Conservation (phyloP, 2,888 invertebrate species). For the Mythimna vitellina region DNA sequence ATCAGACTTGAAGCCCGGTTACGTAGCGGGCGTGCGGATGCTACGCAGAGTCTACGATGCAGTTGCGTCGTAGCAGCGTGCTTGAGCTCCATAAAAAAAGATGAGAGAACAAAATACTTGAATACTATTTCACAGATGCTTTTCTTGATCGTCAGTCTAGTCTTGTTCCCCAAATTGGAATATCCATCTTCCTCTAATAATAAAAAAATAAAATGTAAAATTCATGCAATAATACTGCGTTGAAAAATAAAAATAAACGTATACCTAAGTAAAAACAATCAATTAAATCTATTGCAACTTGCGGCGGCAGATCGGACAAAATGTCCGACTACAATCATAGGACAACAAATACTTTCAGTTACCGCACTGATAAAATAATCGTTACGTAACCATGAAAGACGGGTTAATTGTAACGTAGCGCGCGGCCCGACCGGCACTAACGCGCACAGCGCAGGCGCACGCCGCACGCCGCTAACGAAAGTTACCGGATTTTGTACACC, state of each 20-base stretch:
- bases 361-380: constrained; percentile 77
- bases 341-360: constrained; percentile 69
- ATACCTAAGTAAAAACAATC: background rate
- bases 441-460: constrained; percentile 75
- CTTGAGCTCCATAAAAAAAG: background rate
- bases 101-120: background rate
- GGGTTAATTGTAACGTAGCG: constrained; percentile 80
- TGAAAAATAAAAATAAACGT: background rate
- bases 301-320: background rate
- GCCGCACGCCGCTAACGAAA: constrained; percentile 84
- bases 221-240: background rate
- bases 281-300: background rate
- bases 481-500: constrained; percentile 89
- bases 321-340: constrained; percentile 40
- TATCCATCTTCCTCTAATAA: background rate
- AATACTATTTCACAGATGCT: background rate
- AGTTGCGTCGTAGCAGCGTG: background rate
- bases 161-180: background rate
- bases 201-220: background rate
- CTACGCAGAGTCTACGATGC: background rate
- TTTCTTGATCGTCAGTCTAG: background rate
- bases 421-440: constrained; percentile 69
- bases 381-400: constrained; percentile 80
- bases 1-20: too few species aligned
- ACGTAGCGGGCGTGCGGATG: too few species aligned